Evolutionary conservation across 2,797 vertebrate genomes (phyloP).

Genomic region (Argentina silus): DNA sequence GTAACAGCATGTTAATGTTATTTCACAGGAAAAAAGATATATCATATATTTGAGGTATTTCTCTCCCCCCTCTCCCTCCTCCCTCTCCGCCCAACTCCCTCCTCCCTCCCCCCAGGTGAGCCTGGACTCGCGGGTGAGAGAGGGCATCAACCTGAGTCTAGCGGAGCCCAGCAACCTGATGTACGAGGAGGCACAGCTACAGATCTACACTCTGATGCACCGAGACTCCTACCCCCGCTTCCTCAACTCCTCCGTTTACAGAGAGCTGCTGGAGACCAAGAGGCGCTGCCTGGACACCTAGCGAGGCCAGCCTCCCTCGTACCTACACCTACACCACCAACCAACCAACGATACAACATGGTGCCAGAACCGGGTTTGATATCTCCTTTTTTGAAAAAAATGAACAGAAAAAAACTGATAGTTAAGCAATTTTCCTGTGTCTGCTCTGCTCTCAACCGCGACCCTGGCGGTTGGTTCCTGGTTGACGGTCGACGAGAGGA

Average conservation of each 20-base stretch:
- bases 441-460: too few relatives aligned
- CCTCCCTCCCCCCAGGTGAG: slow-evolving; percentile 85
- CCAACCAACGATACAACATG: slow-evolving; percentile 72
- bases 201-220: slow-evolving; percentile 99
- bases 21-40: too few relatives aligned
- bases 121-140: slow-evolving; percentile 96
- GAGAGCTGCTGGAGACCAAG: slow-evolving; percentile 93
- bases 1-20: too few relatives aligned
- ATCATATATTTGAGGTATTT: background rate
- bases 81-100: background rate
- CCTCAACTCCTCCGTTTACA: slow-evolving; percentile 98
- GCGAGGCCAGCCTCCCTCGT: slow-evolving; percentile 55
- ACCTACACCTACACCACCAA: slow-evolving; percentile 47
- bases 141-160: slow-evolving; percentile 95
- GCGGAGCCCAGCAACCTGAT: slow-evolving; percentile 90
- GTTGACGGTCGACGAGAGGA: slow-evolving; percentile 53
- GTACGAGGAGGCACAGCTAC: slow-evolving; percentile 98
- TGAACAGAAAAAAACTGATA: slow-evolving; percentile 50
- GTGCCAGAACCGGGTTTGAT: slow-evolving; percentile 76
- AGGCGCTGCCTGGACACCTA: slow-evolving; percentile 93
- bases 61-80: background rate
- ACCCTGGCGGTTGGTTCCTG: slow-evolving; percentile 61
- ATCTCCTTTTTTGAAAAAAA: slow-evolving; percentile 64
- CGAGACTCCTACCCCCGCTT: slow-evolving; percentile 99
- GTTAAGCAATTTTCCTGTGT: slow-evolving; percentile 72